Conservation (phyloP, 2,888 invertebrate genomes). For the Leptopilina myrica region DNA sequence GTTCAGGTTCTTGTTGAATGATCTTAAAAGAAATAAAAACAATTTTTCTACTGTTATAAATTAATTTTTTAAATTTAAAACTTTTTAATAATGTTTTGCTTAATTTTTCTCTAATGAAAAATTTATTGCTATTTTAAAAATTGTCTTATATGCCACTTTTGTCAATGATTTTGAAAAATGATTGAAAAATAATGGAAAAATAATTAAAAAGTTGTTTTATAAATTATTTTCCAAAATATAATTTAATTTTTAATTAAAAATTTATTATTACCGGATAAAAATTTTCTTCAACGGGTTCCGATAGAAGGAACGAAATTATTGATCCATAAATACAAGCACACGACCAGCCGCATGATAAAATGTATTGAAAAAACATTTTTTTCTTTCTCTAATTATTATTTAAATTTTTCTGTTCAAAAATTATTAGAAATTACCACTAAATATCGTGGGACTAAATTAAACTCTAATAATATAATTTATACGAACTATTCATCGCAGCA, state of each 20-base stretch:
- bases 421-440: no score
- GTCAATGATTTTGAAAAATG: not conserved
- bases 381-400: not conserved
- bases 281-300: not conserved
- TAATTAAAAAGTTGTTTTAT: no score
- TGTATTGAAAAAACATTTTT: not conserved
- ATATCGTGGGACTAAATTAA: no score
- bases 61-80: not conserved
- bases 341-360: not conserved
- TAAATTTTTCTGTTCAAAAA: no score
- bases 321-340: not conserved
- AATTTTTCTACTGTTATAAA: not conserved
- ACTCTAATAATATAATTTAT: no score
- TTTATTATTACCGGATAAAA: not conserved
- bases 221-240: no score
- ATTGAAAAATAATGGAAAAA: no score
- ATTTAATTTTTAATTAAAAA: not conserved
- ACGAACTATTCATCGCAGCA: no score
- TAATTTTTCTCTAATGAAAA: not conserved
- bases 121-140: no score
- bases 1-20: slow-evolving; percentile 5
- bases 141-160: not conserved
- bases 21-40: not conserved
- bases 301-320: not conserved
- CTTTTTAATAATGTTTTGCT: not conserved